A percentile compares a stretch with the other conserved stretches of the same genome.
Conservation (phyloP, 2,113 vertebrate genomes). For the Pseudois nayaur region DNA sequence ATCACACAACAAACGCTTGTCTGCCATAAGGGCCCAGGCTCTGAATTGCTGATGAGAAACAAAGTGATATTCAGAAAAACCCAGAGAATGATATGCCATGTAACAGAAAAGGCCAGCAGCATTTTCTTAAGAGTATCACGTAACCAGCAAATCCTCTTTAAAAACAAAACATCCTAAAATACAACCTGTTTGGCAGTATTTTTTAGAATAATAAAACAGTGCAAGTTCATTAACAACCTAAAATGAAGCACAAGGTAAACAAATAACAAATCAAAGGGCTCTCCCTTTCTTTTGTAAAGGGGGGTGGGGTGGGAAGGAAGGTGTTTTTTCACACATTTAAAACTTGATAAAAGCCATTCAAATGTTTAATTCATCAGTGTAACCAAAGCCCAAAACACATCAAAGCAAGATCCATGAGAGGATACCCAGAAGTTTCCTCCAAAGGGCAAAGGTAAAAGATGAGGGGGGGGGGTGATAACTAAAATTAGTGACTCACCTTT, state of each 20-base stretch:
- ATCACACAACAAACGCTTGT: conserved; percentile 7
- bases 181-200: not conserved
- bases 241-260: conserved; percentile 21
- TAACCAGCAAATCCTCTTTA: not conserved
- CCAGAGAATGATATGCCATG: not conserved
- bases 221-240: conserved; percentile 28
- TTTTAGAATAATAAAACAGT: not conserved
- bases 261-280: conserved; percentile 58
- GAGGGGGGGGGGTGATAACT: not conserved
- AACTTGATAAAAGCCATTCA: conserved; percentile 64
- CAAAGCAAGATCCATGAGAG: conserved; percentile 52
- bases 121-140: not conserved
- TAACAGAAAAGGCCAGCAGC: not conserved
- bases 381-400: conserved; percentile 65
- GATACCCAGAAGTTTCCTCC: conserved; percentile 28
- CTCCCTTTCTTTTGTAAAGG: conserved; percentile 57
- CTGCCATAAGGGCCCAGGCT: not conserved
- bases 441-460: not conserved
- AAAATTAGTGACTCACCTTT: conserved; percentile 77
- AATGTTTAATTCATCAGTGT: conserved; percentile 68
- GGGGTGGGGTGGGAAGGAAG: not conserved
- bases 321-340: conserved; percentile 63
- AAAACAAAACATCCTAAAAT: conserved; percentile 2
- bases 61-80: not conserved
- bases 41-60: conserved; percentile 17